These are phyloP conservation scores for Caprella mutica DNA, from an alignment of 2,888 invertebrate genomes.

Conservation along the genomic window DNA sequence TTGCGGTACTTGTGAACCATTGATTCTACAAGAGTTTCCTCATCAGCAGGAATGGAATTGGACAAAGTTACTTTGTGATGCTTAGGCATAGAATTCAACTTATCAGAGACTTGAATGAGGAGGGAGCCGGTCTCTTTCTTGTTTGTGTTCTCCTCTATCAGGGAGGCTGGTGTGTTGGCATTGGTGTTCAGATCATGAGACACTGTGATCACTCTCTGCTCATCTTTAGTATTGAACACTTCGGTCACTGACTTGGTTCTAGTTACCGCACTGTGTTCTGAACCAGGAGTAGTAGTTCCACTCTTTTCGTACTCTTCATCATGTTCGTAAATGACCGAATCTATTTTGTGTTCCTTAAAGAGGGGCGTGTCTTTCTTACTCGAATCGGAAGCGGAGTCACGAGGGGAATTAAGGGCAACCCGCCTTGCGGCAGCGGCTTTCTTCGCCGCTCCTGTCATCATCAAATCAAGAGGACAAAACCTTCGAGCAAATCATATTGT, in stretches of 20 bases:
- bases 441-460: background rate
- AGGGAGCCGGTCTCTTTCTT: slow-evolving; percentile 3
- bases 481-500: no score
- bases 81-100: slow-evolving; percentile 6
- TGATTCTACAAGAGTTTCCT: background rate
- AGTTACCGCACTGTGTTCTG: background rate
- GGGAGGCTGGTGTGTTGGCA: slow-evolving; percentile 1
- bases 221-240: slow-evolving; percentile 1
- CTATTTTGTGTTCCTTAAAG: slow-evolving; percentile 5
- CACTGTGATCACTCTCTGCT: slow-evolving; percentile 1
- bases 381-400: background rate
- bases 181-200: background rate
- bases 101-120: slow-evolving; percentile 7
- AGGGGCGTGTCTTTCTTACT: background rate
- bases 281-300: background rate
- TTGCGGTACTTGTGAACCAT: background rate
- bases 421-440: background rate
- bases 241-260: background rate
- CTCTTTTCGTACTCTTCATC: slow-evolving; percentile 2
- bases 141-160: background rate
- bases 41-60: slow-evolving; percentile 6
- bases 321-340: slow-evolving; percentile 5
- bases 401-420: background rate
- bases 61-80: background rate
- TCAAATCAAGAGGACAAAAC: no score